phyloP scores from a whole-genome alignment of 2,113 vertebrate genomes.

The Pandion haliaetus region DNA sequence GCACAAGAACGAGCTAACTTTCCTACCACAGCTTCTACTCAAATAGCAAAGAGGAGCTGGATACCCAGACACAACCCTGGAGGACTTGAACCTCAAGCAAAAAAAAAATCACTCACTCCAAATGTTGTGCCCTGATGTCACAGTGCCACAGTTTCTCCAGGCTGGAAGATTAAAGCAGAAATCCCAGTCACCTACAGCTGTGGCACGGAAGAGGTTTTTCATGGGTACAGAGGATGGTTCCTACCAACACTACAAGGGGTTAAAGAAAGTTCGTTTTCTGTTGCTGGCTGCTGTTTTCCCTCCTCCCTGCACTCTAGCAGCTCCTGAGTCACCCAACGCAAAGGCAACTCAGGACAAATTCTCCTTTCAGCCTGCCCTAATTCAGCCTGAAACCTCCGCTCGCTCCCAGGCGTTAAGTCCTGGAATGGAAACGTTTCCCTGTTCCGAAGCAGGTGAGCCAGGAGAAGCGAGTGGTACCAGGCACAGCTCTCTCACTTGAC shows the following conservation, averaged over 20 bases:
- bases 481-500: not conserved
- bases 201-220: not conserved
- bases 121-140: not conserved
- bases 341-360: too few species aligned
- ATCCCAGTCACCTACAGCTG: not conserved
- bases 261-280: not conserved
- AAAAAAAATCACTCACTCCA: not conserved
- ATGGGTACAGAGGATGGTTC: not conserved
- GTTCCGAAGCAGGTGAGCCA: not conserved
- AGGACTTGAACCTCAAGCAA: not conserved
- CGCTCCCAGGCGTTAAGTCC: not conserved
- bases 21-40: not conserved
- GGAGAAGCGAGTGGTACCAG: rapidly evolving
- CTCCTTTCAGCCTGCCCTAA: not conserved
- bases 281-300: not conserved
- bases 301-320: not conserved
- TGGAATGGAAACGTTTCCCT: not conserved
- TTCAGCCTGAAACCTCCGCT: not conserved
- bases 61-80: rapidly evolving
- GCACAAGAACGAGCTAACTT: too few species aligned
- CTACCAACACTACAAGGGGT: not conserved
- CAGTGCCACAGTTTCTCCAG: too few species aligned
- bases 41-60: not conserved
- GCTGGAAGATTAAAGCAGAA: not conserved
- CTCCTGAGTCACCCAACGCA: not conserved